Conservation (phyloP, 2,113 vertebrate species). For the Tamias sibiricus region DNA sequence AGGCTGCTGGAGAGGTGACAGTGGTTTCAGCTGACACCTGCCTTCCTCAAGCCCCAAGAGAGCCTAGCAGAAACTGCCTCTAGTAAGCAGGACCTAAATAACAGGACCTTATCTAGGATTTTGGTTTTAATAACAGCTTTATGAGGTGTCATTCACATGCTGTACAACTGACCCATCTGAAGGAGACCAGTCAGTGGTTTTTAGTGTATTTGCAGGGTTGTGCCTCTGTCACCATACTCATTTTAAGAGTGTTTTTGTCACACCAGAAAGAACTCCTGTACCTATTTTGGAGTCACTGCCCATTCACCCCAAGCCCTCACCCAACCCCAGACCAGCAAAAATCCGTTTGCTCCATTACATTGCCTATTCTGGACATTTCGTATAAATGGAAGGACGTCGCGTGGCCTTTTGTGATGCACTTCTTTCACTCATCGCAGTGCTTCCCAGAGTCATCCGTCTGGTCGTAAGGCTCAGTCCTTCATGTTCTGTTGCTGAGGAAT, state of each 20-base stretch:
- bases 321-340: background rate
- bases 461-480: background rate
- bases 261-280: background rate
- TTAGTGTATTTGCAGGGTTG: background rate
- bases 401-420: background rate
- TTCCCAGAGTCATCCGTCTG: background rate
- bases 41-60: background rate
- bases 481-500: background rate
- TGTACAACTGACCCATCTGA: background rate
- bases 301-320: too few relatives aligned
- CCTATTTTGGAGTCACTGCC: background rate
- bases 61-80: background rate
- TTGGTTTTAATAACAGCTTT: background rate
- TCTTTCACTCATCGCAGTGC: background rate
- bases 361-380: background rate
- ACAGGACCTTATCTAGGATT: background rate
- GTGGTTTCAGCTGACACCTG: background rate
- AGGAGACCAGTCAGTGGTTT: background rate
- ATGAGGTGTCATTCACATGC: background rate
- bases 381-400: background rate
- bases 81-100: background rate
- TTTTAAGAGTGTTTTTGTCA: constrained; percentile 6
- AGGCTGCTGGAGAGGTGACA: background rate
- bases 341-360: background rate
- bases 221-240: background rate